Base-by-base conservation (phyloP, 2,888 invertebrate species). In the Hemithea aestivaria region DNA sequence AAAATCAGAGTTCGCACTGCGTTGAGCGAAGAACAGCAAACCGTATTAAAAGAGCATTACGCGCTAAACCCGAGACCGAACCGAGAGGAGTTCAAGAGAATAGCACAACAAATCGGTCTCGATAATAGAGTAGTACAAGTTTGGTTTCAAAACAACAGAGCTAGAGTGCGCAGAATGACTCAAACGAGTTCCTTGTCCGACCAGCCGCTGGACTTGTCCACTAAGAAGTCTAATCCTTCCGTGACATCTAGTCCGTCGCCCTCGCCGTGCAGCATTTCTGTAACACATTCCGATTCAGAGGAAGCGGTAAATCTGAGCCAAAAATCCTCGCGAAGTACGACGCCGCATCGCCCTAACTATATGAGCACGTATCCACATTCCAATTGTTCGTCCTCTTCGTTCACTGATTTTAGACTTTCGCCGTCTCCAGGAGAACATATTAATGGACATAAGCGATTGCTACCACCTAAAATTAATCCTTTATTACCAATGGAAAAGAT, bases 101-200 rank as follows among this genome's bases (percentile, higher is more conserved):
- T 99, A 58, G 97, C 97, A 1, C 91, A 94, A 10, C 89, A 89
- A 43, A 88, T 93, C 25, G 92, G 92, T 34, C 91, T 93, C 57
- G 93, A 93, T 37, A 92, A 93, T 25, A 88, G 95, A 39, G 95
- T 95, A 1, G 94, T 95, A 2, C 93, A 97, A 88, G 98, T 97
- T 4, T 98, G 98, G 97, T 98, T 98, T 73, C 98, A 98, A 84
- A 98, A 98, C 74, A 96, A 95, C 51, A 90, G 97, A 49, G 97
- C 97, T 0, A 90, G 96, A 34, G 96, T 96, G 65, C 90, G 96
- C 28, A 90, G 96, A 54, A 74, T 90, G 78, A 89, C 88, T 22
- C 88, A 79, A 46, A 66, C 66, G 2, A 51, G 73, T 12, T 62
- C 73, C 1, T 60, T 69, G 27, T 69, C 81, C 2, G 96, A 96